These are phyloP conservation scores for Pangasius krempfi DNA, from an alignment of 2,797 vertebrate species.

Conservation along the genomic window DNA sequence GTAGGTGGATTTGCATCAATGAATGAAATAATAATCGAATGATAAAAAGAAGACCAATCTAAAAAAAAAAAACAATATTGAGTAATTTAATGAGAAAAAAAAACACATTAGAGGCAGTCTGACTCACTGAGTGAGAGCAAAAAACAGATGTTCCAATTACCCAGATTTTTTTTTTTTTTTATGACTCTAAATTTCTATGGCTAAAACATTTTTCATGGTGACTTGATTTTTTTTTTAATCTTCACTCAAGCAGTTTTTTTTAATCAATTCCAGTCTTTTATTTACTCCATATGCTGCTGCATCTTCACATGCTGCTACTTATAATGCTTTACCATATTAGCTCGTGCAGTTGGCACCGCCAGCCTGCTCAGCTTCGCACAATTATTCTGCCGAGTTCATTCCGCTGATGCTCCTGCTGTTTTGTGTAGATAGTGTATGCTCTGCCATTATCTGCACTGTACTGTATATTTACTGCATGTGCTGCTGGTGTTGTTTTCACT, in stretches of 20 bases:
- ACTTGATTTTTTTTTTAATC: neutral
- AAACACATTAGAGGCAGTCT: neutral
- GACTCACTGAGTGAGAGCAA: neutral
- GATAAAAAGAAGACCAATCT: neutral
- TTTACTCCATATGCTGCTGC: slow-evolving; percentile 27
- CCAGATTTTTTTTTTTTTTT: neutral
- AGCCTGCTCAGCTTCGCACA: neutral
- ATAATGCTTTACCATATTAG: slow-evolving; percentile 24
- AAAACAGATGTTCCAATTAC: slow-evolving; percentile 30
- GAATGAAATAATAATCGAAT: neutral
- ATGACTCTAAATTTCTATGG: neutral
- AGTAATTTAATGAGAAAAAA: slow-evolving; percentile 4
- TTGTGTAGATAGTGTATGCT: slow-evolving; percentile 21
- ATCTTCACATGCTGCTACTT: slow-evolving; percentile 21
- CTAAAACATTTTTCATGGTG: neutral
- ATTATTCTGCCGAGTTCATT: slow-evolving; percentile 29
- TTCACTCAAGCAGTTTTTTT: neutral
- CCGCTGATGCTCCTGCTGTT: slow-evolving; percentile 30
- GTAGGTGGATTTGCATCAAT: neutral
- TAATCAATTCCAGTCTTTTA: neutral
- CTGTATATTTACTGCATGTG: slow-evolving; percentile 26
- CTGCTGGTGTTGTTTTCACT: slow-evolving; percentile 14
- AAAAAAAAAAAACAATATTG: neutral
- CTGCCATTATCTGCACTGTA: slow-evolving; percentile 24
- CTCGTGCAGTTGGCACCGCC: neutral